Conservation (phyloP, 2,888 invertebrate species). For the Tetheella fluctuosa region DNA sequence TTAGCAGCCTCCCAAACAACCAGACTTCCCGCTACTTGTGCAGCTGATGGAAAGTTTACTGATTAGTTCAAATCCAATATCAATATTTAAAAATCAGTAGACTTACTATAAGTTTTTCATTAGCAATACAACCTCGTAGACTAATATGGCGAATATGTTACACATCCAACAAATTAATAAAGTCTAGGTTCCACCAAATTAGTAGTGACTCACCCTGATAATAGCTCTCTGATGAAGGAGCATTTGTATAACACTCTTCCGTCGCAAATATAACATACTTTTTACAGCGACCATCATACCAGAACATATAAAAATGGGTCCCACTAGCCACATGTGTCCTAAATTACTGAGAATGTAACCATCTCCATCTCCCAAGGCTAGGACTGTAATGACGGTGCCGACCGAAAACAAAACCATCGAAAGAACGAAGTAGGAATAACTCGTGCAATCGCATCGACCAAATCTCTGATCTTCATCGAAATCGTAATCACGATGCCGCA, state of each 20-base stretch:
- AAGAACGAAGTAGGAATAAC: slow-evolving; percentile 86
- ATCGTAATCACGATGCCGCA: slow-evolving; percentile 84
- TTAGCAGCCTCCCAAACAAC: too few relatives aligned
- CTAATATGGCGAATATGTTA: too few relatives aligned
- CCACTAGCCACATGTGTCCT: slow-evolving; percentile 88
- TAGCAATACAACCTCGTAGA: too few relatives aligned
- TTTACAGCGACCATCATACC: slow-evolving; percentile 88
- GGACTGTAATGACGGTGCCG: slow-evolving; percentile 86
- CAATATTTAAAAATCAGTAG: too few relatives aligned
- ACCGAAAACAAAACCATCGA: slow-evolving; percentile 86
- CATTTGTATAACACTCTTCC: slow-evolving; percentile 87
- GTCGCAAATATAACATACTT: slow-evolving; percentile 86
- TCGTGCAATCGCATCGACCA: slow-evolving; percentile 87
- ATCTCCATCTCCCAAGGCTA: slow-evolving; percentile 85
- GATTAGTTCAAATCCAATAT: too few relatives aligned
- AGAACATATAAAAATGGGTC: slow-evolving; percentile 87
- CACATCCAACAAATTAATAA: too few relatives aligned
- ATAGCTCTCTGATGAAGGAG: slow-evolving; percentile 85
- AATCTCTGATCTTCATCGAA: slow-evolving; percentile 85
- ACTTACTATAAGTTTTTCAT: too few relatives aligned
- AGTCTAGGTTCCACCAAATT: too few relatives aligned
- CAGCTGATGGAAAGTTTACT: too few relatives aligned
- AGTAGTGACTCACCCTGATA: slow-evolving; percentile 78
- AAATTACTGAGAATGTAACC: slow-evolving; percentile 85
- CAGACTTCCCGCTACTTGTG: too few relatives aligned